Percentiles rank a stretch among this genome's conserved stretches.
Evolutionary conservation across 2,113 vertebrate genomes (phyloP).

Genomic region (Eonycteris spelaea): DNA sequence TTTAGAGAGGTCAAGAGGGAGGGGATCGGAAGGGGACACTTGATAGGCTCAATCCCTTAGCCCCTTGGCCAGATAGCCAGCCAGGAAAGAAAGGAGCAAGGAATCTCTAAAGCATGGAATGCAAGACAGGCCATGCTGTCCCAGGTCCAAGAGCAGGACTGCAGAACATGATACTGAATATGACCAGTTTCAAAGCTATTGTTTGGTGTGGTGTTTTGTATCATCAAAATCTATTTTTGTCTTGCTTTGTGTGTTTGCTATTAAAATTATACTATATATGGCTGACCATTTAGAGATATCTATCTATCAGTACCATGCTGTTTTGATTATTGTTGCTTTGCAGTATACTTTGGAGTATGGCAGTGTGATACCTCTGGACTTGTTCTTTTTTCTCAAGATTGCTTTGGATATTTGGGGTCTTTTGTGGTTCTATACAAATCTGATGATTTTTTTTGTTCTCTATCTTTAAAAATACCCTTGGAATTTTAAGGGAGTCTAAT

Average conservation of each 20-base stretch:
- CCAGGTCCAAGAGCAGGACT: background rate
- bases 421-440: too few species aligned
- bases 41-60: background rate
- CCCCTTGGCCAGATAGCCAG: background rate
- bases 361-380: too few species aligned
- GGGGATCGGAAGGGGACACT: accelerated
- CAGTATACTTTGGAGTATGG: too few species aligned
- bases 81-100: background rate
- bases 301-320: too few species aligned
- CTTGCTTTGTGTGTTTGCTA: background rate
- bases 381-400: too few species aligned
- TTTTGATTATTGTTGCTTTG: too few species aligned
- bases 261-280: background rate
- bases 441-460: too few species aligned
- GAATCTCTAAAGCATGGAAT: background rate
- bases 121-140: background rate
- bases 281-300: background rate
- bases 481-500: too few species aligned
- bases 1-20: background rate
- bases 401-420: too few species aligned
- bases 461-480: too few species aligned
- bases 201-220: background rate
- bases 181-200: background rate
- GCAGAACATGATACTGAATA: background rate
- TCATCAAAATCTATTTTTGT: background rate